A percentile compares a stretch with the other conserved stretches of the same genome.
Conservation (phyloP, 1,140 invertebrate genomes). For the Trachymyrmex septentrionalis region DNA sequence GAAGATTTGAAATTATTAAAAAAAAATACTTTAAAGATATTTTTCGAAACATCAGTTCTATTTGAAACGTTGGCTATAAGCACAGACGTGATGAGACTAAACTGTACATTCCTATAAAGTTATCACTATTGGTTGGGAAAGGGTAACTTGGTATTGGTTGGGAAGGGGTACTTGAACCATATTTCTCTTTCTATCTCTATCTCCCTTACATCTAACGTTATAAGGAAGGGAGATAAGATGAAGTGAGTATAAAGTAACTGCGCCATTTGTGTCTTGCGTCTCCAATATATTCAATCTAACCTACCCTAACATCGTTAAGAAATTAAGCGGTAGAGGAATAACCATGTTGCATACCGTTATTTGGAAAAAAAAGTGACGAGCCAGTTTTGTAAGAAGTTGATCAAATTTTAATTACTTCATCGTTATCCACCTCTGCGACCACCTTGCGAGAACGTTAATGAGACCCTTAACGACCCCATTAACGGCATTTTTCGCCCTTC, state of each 20-base stretch:
- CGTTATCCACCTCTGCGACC: constrained; percentile 35
- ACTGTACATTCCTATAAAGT: no score
- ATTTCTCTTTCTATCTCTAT: no score
- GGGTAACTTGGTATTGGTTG: no score
- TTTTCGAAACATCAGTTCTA: background rate
- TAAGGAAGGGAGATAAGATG: background rate
- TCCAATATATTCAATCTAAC: constrained; percentile 12
- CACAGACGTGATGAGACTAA: no score
- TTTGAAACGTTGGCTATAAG: background rate
- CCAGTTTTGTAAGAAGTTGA: constrained; percentile 47
- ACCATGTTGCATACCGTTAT: background rate
- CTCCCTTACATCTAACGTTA: no score
- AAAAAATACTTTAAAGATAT: background rate
- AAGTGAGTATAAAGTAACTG: background rate
- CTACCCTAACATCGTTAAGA: background rate
- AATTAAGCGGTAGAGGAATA: constrained; percentile 5
- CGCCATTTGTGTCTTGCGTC: background rate
- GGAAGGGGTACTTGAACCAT: no score
- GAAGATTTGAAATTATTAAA: background rate
- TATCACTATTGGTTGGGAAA: no score
- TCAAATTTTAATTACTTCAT: constrained; percentile 63
- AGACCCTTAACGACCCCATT: constrained; percentile 61
- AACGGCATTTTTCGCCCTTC: constrained; percentile 58
- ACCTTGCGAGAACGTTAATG: constrained; percentile 57
- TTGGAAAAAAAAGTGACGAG: constrained; percentile 41